Conservation (phyloP, 2,797 vertebrate species). For the Eospalax fontanierii region DNA sequence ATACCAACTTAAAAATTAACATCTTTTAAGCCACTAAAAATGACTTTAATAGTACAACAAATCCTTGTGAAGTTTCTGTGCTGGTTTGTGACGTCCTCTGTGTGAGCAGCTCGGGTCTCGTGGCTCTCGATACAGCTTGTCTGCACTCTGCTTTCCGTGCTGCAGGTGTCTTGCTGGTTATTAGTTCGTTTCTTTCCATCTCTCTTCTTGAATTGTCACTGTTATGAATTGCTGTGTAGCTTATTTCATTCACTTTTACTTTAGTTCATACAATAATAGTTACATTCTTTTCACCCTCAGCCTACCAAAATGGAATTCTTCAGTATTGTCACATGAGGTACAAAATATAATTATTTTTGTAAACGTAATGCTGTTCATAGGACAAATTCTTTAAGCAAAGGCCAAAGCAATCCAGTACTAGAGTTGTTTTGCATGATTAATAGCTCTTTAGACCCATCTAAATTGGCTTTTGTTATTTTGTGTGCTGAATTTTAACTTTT, state of each 20-base stretch:
- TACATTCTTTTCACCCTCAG: conserved; percentile 60
- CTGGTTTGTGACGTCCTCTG: no score
- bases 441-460: not conserved
- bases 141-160: not conserved
- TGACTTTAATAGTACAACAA: not conserved
- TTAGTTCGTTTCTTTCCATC: conserved; percentile 84
- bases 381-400: conserved; percentile 38
- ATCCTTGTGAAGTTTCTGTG: conserved; percentile 18
- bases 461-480: conserved; percentile 22
- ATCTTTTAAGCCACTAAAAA: not conserved
- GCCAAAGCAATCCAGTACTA: conserved; percentile 16
- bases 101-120: conserved; percentile 11
- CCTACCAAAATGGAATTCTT: conserved; percentile 77
- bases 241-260: conserved; percentile 30
- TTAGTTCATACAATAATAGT: not conserved
- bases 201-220: conserved; percentile 60
- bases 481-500: conserved; percentile 20
- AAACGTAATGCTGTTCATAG: conserved; percentile 72
- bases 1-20: conserved; percentile 14
- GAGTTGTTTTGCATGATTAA: conserved; percentile 20
- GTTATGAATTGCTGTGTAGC: not conserved
- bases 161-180: conserved; percentile 71
- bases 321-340: conserved; percentile 26
- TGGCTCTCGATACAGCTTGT: conserved; percentile 50
- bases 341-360: conserved; percentile 76